A percentile compares a stretch with the other conserved stretches of the same genome.
These are phyloP conservation scores for Bolborhynchus lineola DNA, from an alignment of 2,113 vertebrate genomes.

Conservation along the genomic window DNA sequence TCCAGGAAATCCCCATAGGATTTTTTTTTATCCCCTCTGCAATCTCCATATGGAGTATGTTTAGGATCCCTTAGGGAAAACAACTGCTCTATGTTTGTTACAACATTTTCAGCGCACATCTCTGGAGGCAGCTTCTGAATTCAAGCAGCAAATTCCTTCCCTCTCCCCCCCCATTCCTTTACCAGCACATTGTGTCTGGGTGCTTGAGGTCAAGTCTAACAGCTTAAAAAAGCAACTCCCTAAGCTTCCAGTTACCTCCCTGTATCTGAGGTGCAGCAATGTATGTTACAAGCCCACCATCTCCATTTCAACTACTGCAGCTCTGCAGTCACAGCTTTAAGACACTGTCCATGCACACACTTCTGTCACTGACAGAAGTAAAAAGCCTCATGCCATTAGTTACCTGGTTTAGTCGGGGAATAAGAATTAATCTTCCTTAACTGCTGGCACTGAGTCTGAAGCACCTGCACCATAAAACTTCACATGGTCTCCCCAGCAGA, in stretches of 20 bases:
- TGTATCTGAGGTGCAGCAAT: background rate
- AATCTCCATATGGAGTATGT: background rate
- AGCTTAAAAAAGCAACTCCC: background rate
- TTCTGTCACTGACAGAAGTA: background rate
- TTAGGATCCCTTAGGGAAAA: background rate
- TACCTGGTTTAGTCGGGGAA: background rate
- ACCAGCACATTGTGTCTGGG: too few relatives aligned
- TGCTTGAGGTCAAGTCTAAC: background rate
- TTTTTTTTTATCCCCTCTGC: background rate
- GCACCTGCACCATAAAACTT: background rate
- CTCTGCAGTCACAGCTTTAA: background rate
- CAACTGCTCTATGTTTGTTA: background rate
- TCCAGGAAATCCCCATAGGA: background rate
- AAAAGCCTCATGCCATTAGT: background rate
- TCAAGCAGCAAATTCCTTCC: background rate
- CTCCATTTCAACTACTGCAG: background rate
- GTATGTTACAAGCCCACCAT: accelerated
- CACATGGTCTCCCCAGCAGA: background rate
- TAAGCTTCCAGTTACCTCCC: background rate
- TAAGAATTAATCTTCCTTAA: background rate
- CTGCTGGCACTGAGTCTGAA: background rate
- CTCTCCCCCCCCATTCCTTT: background rate
- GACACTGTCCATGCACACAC: accelerated
- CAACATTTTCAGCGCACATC: background rate
- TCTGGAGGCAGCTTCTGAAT: background rate